phyloP scores from a whole-genome alignment of 2,113 vertebrate genomes.

The Brachypteracias leptosomus region DNA sequence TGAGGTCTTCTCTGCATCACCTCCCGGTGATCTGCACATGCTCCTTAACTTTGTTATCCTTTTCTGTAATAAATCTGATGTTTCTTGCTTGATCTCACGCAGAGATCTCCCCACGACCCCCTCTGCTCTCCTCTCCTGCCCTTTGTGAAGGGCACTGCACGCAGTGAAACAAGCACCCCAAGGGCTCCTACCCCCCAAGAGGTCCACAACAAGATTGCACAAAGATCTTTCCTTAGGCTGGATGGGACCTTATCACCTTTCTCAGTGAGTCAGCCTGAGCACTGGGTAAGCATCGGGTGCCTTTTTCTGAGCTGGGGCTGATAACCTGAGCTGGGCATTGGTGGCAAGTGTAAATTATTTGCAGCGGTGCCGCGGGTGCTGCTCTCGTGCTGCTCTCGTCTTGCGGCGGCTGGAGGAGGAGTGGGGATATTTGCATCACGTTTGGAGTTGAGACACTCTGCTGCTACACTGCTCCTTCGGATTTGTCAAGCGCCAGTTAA shows the following conservation, averaged over 20 bases:
- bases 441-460: not conserved
- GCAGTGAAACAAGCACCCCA: rapidly evolving
- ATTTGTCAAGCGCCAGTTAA: conserved; percentile 37
- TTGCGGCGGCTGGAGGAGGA: not conserved
- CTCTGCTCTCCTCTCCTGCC: not conserved
- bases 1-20: not conserved
- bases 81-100: not conserved
- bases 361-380: not conserved
- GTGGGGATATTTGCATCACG: not conserved
- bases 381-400: not conserved
- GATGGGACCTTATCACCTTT: not conserved
- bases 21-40: rapidly evolving
- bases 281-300: not conserved
- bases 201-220: rapidly evolving
- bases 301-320: not conserved
- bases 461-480: not conserved
- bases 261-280: not conserved
- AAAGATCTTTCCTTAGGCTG: not conserved
- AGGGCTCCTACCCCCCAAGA: not conserved
- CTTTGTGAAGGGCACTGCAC: too few species aligned
- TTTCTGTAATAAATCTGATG: not conserved
- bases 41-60: not conserved
- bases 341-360: not conserved
- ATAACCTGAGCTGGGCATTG: not conserved
- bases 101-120: not conserved